Evolutionary conservation across 2,797 vertebrate species (phyloP), one percentile per base, ranked within the genome.

Genomic region (Gallinago nigripennis): DNA sequence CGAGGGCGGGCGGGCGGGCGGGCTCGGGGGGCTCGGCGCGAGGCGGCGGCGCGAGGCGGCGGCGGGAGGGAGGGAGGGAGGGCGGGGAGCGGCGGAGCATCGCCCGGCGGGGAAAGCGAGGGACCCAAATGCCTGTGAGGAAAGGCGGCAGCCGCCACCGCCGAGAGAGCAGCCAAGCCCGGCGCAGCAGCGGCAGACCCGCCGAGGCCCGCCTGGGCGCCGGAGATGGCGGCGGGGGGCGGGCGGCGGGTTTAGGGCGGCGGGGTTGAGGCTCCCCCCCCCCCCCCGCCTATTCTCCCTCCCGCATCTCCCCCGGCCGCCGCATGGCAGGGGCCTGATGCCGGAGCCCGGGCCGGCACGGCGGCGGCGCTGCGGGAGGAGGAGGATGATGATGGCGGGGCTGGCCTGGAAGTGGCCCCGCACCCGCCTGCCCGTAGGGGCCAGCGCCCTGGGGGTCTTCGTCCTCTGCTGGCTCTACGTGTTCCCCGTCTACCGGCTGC

Each of bases 391-490:
- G 35, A 37, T 97, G 97, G 96, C 96, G 35, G 70, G 95, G 65
- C 80, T 98, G 98, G 93, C 96, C 81, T 96, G 98, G 97, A 98
- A 98, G 97, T 99, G 98, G 96, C 98, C 98, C 97, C 98, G 99
- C 80, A 98, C 97, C 83, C 99, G 98, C 78, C 93, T 99, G 96
- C 98, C 98, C 35, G 98, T 98, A 79, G 99, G 99, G 97, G 99
- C 98, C 97, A 97, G 98, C 83, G 99, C 98, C 11, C 91, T 99
- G 94, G 98, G 98, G 78, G 96, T 99, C 77, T 98, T 99, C 96
- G 98, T 99, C 39, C 98, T 99, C n/a, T 99, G 99, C 97, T 99
- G 99, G 99, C 98, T 99, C 7, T 99, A 99, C 97, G 86, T 99
- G 16, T 99, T 98, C 96, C 99, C 99, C 0, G 98, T 97, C 8